Base-by-base conservation (phyloP, 1,140 invertebrate genomes). In the Proctacanthus coquilletti region DNA sequence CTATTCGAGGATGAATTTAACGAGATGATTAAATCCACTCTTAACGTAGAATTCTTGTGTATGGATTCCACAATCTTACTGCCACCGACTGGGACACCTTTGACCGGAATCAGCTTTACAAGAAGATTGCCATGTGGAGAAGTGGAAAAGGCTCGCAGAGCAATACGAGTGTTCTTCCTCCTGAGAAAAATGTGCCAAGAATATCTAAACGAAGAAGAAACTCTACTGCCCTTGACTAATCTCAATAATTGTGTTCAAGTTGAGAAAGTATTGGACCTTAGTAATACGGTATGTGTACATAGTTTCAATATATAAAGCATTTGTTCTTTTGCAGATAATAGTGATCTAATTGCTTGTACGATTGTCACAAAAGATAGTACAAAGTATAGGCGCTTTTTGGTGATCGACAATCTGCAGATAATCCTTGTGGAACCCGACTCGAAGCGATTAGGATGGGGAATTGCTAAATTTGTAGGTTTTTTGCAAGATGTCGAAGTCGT, bases 1-100 rank as follows among this genome's bases (percentile, higher is more conserved):
- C 89, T 98, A 74, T 98, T 99, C 64, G 94, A 99, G 65, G 91
- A 97, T 61, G 95, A 99, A 49, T 81, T 79, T 62, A 84, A 82
- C 53, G 87, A 95, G 61, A 85, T 96, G 72, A 71, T 77, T 49
- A 88, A 82, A 52, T 71, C 76, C 20, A 78, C 81, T 6, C 58
- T 95, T 21, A 95, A 93, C 66, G 87, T 92, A 2, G 87, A 94
- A 57, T 88, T 81, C 72, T 52, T 93, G 15, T 85, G 88, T 68
- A 91, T 89, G 83, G 94, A 98, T 63, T 86, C 89, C n/a, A 87
- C 85, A 36, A 82, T 99, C 46, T 66, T 98, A 30, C 64, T 98
- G 40, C 91, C 93, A 2, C 94, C 94, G 2, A 94, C 87, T n/a
- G 84, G 86, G 11, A 96, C 93, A 0, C 92, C 94, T 0, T 77